These are phyloP conservation scores for Sminthopsis crassicaudata DNA, from an alignment of 2,113 vertebrate species.

Conservation along the genomic window DNA sequence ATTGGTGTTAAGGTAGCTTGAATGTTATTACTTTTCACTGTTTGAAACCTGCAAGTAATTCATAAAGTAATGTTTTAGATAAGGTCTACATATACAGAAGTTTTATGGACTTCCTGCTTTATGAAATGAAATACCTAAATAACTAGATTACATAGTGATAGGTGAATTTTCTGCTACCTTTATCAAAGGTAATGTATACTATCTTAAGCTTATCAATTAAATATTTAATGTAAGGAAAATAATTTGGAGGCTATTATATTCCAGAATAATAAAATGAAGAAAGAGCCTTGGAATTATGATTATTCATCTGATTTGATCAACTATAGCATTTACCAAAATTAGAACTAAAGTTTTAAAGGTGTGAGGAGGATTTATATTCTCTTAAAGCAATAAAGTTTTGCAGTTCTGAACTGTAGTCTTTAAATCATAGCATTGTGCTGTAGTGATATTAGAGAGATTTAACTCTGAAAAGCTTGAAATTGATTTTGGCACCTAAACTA, in stretches of 20 bases:
- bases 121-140: slow-evolving; percentile 75
- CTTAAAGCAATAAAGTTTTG: too few species aligned
- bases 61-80: slow-evolving; percentile 76
- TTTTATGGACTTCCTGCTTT: slow-evolving; percentile 85
- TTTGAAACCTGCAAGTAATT: slow-evolving; percentile 71
- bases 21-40: slow-evolving; percentile 61
- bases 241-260: too few species aligned
- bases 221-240: background rate
- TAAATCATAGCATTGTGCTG: too few species aligned
- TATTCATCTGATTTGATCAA: too few species aligned
- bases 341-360: too few species aligned
- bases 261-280: slow-evolving; percentile 3
- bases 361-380: too few species aligned
- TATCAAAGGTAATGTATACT: slow-evolving; percentile 43
- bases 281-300: slow-evolving; percentile 17
- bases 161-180: slow-evolving; percentile 73
- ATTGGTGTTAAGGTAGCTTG: slow-evolving; percentile 80
- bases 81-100: slow-evolving; percentile 78
- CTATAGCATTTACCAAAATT: too few species aligned
- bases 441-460: too few species aligned
- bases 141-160: slow-evolving; percentile 80
- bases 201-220: slow-evolving; percentile 65
- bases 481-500: too few species aligned
- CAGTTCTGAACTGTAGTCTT: too few species aligned
- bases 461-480: too few species aligned